Conservation (phyloP, 2,888 invertebrate genomes). For the Kryphioiulus occultus region DNA sequence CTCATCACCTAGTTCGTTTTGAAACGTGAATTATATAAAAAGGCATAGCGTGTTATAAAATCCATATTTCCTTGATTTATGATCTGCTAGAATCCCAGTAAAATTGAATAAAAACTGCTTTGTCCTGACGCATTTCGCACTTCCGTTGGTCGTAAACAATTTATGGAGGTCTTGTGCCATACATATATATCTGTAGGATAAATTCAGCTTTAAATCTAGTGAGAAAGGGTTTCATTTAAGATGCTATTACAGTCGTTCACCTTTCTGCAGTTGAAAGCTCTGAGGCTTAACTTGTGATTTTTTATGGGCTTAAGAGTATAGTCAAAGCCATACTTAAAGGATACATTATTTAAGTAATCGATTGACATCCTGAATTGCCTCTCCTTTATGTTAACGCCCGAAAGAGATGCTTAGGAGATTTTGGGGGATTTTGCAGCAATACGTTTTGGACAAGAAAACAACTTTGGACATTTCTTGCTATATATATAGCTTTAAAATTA, state of each 20-base stretch:
- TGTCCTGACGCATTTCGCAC: neutral
- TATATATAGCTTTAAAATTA: too few relatives aligned
- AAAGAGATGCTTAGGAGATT: neutral
- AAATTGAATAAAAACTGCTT: neutral
- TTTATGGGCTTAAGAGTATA: neutral
- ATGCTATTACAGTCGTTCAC: neutral
- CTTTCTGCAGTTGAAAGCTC: neutral
- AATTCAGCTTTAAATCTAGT: neutral
- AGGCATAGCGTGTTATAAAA: too few relatives aligned
- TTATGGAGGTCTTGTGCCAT: neutral
- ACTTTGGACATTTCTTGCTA: too few relatives aligned
- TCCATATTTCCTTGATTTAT: neutral
- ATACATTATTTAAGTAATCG: conserved; percentile 5
- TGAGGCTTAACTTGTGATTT: neutral
- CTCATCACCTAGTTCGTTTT: too few relatives aligned
- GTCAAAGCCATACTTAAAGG: neutral
- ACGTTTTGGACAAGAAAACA: too few relatives aligned
- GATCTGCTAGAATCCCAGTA: neutral
- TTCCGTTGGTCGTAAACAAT: neutral
- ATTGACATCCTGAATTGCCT: neutral
- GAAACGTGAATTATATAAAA: too few relatives aligned
- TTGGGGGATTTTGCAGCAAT: too few relatives aligned
- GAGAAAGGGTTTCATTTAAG: neutral
- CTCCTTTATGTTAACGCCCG: neutral
- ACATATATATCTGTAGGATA: neutral